Evolutionary conservation across 2,797 vertebrate species (phyloP), one percentile per base, ranked within the genome.

Genomic region (Peromyscus aztecus): DNA sequence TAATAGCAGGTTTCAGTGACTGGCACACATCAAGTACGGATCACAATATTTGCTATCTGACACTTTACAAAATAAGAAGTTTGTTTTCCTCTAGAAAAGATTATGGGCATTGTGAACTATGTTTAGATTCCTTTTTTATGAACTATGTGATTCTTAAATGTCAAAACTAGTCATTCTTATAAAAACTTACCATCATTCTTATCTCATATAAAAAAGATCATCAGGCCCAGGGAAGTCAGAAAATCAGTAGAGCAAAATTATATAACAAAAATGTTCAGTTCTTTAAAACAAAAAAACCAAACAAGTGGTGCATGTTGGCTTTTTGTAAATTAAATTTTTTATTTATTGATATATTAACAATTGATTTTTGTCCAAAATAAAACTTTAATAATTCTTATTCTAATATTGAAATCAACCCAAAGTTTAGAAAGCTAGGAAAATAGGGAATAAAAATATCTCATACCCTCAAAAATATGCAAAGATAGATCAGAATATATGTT

Each of bases 381-480:
- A 55, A 52, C 65, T 4, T 46, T 55, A 61, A 75, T 95, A 24
- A 89, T 65, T 86, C 17, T 89, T 92, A 63, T 61, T 92, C 29
- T 73, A 95, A 78, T 87, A 65, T 83, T 82, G 63, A 90, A 92
- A 77, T 93, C 27, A 87, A 43, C 3, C 14, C 27, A 75, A 77
- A 87, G 55, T 55, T 24, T 13, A 78, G 34, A 19, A 86, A 69
- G 6, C 27, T 52, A 92, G 24, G 6, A 43, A 81, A 84, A 63
- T 63, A 40, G 0, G 67, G 52, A 76, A 34, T 40, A 75, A 80
- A 17, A 29, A 0, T 43, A 92, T 78, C 16, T 91, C 2, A 73
- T 78, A 24, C 19, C 29, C 21, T 67, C 11, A 34, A 24, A 69
- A 21, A 46, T 13, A 27, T 27, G 2, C 4, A 71, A 71, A 67